Evolutionary conservation across 2,888 invertebrate genomes (phyloP).

Genomic region (Nephrotoma flavescens): DNA sequence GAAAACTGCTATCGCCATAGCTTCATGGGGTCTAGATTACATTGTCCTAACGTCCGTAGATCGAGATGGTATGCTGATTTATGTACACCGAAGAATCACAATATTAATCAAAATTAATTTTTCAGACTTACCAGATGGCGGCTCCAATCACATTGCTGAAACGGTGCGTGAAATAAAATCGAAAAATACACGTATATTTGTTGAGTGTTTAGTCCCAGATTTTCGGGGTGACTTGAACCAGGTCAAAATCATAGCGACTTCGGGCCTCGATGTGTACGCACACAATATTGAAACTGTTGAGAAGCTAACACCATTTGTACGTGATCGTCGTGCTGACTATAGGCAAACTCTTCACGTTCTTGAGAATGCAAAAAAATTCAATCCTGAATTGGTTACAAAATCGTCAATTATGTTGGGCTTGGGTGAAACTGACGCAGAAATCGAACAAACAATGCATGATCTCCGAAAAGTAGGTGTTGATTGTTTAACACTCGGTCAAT

Average conservation of each 20-base stretch:
- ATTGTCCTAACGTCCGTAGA: slow-evolving; percentile 97
- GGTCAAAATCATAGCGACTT: slow-evolving; percentile 57
- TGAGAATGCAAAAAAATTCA: slow-evolving; percentile 62
- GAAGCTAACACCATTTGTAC: slow-evolving; percentile 73
- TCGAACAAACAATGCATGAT: slow-evolving; percentile 77
- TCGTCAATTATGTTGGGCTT: slow-evolving; percentile 97
- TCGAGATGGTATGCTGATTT: slow-evolving; percentile 59
- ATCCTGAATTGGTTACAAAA: slow-evolving; percentile 81
- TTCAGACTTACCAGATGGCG: slow-evolving; percentile 86
- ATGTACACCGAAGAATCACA: neutral
- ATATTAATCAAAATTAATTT: neutral
- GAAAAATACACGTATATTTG: slow-evolving; percentile 69
- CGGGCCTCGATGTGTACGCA: slow-evolving; percentile 91
- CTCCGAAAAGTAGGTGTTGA: slow-evolving; percentile 72
- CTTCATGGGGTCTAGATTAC: slow-evolving; percentile 92
- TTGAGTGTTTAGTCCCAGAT: slow-evolving; percentile 95
- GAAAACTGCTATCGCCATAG: slow-evolving; percentile 85
- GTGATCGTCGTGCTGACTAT: slow-evolving; percentile 87
- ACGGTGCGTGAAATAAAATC: slow-evolving; percentile 78
- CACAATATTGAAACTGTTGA: slow-evolving; percentile 98
- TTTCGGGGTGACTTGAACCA: slow-evolving; percentile 70
- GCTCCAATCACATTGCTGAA: slow-evolving; percentile 83
- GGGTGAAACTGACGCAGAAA: slow-evolving; percentile 76
- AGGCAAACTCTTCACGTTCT: slow-evolving; percentile 77
- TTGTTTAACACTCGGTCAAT: slow-evolving; percentile 93